Base-by-base conservation (phyloP, 2,797 vertebrate species). In the Microctenopoma steveboyesi region DNA sequence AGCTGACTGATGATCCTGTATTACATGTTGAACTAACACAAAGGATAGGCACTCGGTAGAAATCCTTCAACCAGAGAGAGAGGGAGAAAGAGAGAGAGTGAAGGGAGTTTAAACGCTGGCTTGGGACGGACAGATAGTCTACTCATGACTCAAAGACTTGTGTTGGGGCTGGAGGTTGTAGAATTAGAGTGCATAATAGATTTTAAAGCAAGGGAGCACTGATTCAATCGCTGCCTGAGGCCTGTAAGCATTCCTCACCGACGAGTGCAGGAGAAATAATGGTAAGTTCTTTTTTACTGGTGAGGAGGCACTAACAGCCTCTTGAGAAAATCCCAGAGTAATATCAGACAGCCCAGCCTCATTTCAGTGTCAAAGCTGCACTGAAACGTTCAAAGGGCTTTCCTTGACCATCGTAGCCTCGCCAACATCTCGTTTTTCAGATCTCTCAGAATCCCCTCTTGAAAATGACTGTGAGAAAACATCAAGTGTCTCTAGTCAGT, bases 221-320 rank as follows among this genome's bases (percentile, higher is more conserved):
- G 82, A 85, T 92, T 89, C 86, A 91, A 92, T 91, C 82, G 81
- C 54, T 78, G 88, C 89, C 92, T 54, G 64, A 46, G 86, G 90
- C 89, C 69, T 84, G 43, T 90, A 81, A 76, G 86, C 87, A 77
- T 78, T 86, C 84, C 82, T 86, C 86, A 90, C 84, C 80, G 88
- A 93, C 91, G 85, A 93, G 90, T 91, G 88, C 77, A 88, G 82
- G 72, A 85, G 82, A 88, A 92, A 93, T 89, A 91, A 92, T 91
- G 64, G 69, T 76, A 77, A 37, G 40, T 88, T 87, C 54, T 71
- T 78, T 69, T 74, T 35, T 83, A 55, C 85, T 86, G 42, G 75
- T 86, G 71, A 78, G 83, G 82, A 87, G 85, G 82, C 87, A 69
- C 72, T 85, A 88, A 94, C 90, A 92, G 83, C 78, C 82, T 91